These are phyloP conservation scores for Pangasius mekongensis DNA, from an alignment of 2,797 vertebrate genomes.

Conservation along the genomic window DNA sequence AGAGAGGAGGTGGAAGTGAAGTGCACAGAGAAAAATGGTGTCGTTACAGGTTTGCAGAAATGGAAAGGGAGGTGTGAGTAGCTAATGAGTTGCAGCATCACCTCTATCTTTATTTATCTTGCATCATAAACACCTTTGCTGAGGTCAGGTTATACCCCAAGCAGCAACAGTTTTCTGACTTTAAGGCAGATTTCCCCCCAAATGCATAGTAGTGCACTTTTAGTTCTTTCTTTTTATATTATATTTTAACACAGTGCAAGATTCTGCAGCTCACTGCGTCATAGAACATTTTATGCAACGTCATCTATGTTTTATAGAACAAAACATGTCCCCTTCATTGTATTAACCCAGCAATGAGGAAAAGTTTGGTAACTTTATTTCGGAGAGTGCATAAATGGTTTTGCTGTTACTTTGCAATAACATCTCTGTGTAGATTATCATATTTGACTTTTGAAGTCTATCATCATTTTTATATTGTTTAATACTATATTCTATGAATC, in stretches of 20 bases:
- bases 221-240: not conserved
- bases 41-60: not conserved
- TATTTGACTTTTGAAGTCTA: not conserved
- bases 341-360: not conserved
- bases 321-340: not conserved
- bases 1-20: not conserved
- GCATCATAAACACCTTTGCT: not conserved
- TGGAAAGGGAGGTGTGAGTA: not conserved
- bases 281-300: not conserved
- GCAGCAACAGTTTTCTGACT: not conserved
- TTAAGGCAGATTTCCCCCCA: not conserved
- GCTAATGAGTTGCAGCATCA: not conserved
- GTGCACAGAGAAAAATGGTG: not conserved
- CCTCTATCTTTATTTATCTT: slow-evolving; percentile 11
- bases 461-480: not conserved
- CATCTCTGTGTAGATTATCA: not conserved
- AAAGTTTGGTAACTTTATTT: not conserved
- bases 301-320: not conserved
- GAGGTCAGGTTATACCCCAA: not conserved
- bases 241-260: not conserved
- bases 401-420: not conserved
- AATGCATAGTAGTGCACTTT: not conserved
- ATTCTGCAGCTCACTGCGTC: not conserved
- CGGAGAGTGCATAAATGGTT: not conserved
- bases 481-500: not conserved